Evolutionary conservation across 2,797 vertebrate genomes (phyloP).

Genomic region (Dallia pectoralis): DNA sequence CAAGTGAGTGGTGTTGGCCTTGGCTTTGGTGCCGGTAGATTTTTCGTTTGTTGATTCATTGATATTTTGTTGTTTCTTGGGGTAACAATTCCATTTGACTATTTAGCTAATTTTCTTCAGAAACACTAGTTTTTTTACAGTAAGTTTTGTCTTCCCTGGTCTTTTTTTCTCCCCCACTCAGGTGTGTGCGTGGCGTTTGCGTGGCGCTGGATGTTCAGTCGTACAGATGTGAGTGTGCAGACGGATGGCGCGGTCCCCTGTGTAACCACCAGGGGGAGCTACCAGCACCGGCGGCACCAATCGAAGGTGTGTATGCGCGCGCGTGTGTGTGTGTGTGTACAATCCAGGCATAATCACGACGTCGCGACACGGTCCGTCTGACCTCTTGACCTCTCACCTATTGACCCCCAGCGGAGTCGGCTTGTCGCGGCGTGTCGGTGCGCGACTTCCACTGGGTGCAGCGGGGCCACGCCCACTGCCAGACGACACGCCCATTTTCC

Average conservation of each 20-base stretch:
- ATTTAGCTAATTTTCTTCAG: too few relatives aligned
- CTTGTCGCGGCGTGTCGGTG: slow-evolving; percentile 79
- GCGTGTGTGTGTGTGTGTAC: neutral
- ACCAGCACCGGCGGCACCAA: slow-evolving; percentile 54
- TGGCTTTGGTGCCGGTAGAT: neutral
- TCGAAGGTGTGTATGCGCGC: neutral
- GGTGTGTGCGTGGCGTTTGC: slow-evolving; percentile 87
- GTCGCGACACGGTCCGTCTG: neutral
- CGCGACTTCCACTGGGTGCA: slow-evolving; percentile 86
- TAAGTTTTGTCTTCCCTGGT: too few relatives aligned
- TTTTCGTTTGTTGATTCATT: too few relatives aligned
- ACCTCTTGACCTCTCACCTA: neutral
- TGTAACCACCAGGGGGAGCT: slow-evolving; percentile 83
- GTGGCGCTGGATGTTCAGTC: slow-evolving; percentile 82
- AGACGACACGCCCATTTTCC: slow-evolving; percentile 83
- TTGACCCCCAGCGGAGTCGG: slow-evolving; percentile 68
- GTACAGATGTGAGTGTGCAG: slow-evolving; percentile 88
- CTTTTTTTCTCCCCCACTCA: slow-evolving; percentile 42
- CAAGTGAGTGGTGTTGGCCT: slow-evolving; percentile 79
- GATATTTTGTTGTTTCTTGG: neutral
- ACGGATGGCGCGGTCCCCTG: slow-evolving; percentile 83
- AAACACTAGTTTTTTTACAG: too few relatives aligned
- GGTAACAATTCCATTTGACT: neutral
- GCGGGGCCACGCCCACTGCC: slow-evolving; percentile 84
- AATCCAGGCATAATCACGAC: neutral